These are phyloP conservation scores for Pectinophora gossypiella DNA, from an alignment of 1,140 invertebrate genomes.

Conservation along the genomic window DNA sequence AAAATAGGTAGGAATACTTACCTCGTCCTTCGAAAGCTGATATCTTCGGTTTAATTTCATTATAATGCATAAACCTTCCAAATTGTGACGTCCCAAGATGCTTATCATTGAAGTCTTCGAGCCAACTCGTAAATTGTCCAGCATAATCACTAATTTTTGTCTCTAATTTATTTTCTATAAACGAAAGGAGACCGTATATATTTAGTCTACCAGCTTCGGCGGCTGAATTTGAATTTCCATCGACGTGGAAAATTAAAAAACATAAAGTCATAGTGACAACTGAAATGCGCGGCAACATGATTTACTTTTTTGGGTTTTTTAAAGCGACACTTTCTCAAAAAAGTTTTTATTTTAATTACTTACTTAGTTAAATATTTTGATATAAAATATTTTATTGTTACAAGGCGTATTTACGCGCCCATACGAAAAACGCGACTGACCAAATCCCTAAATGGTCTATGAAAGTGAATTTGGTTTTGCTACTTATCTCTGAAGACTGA, in stretches of 20 bases:
- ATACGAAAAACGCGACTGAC: no score
- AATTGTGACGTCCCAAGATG: constrained; percentile 37
- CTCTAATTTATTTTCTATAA: constrained; percentile 39
- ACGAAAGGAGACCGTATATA: neutral
- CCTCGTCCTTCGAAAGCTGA: no score
- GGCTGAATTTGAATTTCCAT: neutral
- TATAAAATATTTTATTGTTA: no score
- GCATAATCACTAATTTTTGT: constrained; percentile 30
- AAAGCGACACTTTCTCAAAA: no score
- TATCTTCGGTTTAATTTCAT: constrained; percentile 45
- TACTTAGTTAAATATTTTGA: no score
- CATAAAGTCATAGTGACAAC: constrained; percentile 24
- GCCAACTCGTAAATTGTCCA: constrained; percentile 27
- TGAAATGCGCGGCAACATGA: neutral
- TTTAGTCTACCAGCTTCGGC: neutral
- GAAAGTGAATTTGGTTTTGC: no score
- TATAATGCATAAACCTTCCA: constrained; percentile 41
- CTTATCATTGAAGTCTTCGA: constrained; percentile 44
- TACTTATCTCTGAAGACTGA: no score
- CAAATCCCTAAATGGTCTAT: no score
- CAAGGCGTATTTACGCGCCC: no score
- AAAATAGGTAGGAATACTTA: no score
- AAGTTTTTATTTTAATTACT: no score
- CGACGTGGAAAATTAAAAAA: constrained; percentile 26
- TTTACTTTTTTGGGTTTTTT: no score